These are phyloP conservation scores for Napeogenes sylphis DNA, from an alignment of 2,888 invertebrate species.

Conservation along the genomic window DNA sequence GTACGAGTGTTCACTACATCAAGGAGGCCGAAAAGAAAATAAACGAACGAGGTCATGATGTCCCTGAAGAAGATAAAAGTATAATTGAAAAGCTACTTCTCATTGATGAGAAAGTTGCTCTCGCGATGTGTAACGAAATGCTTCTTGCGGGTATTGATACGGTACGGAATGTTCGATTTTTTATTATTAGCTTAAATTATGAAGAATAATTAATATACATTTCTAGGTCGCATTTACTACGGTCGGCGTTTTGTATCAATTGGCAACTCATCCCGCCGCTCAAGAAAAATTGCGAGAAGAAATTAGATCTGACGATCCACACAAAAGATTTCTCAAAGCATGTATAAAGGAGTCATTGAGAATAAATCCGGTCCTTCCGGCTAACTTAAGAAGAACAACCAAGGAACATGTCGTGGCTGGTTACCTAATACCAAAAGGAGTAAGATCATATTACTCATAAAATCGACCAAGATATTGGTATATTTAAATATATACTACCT, in stretches of 20 bases:
- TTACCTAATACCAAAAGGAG: conserved; percentile 65
- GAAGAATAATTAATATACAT: conserved; percentile 2
- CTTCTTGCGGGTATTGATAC: conserved; percentile 84
- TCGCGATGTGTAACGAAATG: conserved; percentile 84
- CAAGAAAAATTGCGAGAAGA: conserved; percentile 72
- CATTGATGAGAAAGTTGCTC: conserved; percentile 79
- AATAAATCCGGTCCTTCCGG: conserved; percentile 56
- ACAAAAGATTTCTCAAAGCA: conserved; percentile 75
- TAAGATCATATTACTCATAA: conserved; percentile 38
- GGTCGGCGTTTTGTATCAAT: conserved; percentile 68
- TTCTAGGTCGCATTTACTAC: conserved; percentile 62
- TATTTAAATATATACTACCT: too few species aligned
- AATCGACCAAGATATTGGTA: too few species aligned
- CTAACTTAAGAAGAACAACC: conserved; percentile 56
- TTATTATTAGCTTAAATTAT: background rate
- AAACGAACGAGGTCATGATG: conserved; percentile 45
- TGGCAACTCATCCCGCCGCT: conserved; percentile 71
- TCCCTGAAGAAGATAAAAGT: conserved; percentile 75
- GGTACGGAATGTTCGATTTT: conserved; percentile 55
- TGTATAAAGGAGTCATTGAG: conserved; percentile 81
- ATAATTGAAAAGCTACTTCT: conserved; percentile 81
- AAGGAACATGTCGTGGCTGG: conserved; percentile 62
- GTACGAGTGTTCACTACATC: conserved; percentile 55
- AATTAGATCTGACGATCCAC: conserved; percentile 44
- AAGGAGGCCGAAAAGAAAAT: conserved; percentile 51